These are phyloP conservation scores for Halisarca cf. caerulea DNA, from an alignment of 37 sponge, comb jelly and placozoan species.

Conservation along the genomic window DNA sequence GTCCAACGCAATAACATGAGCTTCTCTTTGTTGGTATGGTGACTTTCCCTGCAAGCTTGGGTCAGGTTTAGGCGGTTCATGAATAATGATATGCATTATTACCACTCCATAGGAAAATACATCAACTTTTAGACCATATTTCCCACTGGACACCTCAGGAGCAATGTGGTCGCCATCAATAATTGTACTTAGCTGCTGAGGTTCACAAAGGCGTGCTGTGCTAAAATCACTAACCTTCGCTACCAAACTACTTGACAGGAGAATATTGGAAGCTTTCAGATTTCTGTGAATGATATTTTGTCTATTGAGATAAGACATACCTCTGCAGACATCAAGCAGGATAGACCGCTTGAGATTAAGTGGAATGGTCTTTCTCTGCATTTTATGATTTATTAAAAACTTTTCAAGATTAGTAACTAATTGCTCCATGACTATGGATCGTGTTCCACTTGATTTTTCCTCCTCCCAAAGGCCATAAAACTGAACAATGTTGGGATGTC, in stretches of 20 bases:
- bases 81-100: neutral
- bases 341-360: neutral
- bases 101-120: neutral
- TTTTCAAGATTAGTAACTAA: neutral
- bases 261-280: neutral
- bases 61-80: neutral
- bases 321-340: neutral
- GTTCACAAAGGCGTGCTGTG: neutral
- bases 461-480: conserved; percentile 4
- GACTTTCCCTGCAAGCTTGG: too few relatives aligned
- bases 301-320: neutral
- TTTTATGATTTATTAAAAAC: neutral
- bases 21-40: neutral
- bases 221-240: conserved; percentile 12
- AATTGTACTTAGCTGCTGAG: too few relatives aligned
- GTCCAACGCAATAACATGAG: neutral
- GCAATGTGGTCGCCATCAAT: neutral
- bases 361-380: neutral
- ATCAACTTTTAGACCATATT: neutral
- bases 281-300: neutral
- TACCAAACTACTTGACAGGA: neutral
- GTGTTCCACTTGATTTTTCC: neutral
- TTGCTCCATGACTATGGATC: neutral
- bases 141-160: neutral
- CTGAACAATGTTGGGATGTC: neutral